Percentiles rank a stretch among this genome's conserved stretches.
phyloP scores from a whole-genome alignment of 2,888 invertebrate species.

The Tiliacea citrago region DNA sequence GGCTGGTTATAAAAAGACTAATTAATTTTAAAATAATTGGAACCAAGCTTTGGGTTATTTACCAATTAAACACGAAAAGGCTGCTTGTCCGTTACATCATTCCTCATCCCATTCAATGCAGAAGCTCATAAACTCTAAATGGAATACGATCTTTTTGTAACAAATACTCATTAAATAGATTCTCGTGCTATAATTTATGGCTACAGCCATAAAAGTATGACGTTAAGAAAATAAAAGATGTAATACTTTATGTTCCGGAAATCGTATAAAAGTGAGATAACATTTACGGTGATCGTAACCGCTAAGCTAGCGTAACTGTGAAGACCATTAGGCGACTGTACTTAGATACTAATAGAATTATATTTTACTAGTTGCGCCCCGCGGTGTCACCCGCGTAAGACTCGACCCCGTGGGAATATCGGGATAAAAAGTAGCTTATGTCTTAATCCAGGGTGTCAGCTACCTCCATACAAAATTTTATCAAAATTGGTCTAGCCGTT shows the following conservation, averaged over 20 bases:
- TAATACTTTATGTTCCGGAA: slow-evolving; percentile 46
- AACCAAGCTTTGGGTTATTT: background rate
- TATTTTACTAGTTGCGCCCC: no score
- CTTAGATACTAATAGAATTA: background rate
- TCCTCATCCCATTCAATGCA: background rate
- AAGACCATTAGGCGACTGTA: background rate
- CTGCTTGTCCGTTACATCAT: background rate
- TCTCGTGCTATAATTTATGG: slow-evolving; percentile 18
- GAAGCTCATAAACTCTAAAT: background rate
- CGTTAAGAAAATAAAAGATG: slow-evolving; percentile 35
- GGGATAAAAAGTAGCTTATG: no score
- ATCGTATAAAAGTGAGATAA: slow-evolving; percentile 46
- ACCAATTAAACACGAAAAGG: background rate
- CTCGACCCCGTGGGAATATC: no score
- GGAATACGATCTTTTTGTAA: background rate
- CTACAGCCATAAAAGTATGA: slow-evolving; percentile 43
- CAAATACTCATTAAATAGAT: slow-evolving; percentile 15
- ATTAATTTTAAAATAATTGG: background rate
- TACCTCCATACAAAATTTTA: no score
- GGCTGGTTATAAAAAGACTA: background rate
- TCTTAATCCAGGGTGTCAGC: no score
- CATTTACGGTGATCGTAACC: slow-evolving; percentile 35
- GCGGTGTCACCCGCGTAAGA: no score
- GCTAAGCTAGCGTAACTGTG: slow-evolving; percentile 12
- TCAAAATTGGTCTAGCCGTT: no score